Base-by-base conservation (phyloP, 2,113 vertebrate species). In the Pycnonotus jocosus region DNA sequence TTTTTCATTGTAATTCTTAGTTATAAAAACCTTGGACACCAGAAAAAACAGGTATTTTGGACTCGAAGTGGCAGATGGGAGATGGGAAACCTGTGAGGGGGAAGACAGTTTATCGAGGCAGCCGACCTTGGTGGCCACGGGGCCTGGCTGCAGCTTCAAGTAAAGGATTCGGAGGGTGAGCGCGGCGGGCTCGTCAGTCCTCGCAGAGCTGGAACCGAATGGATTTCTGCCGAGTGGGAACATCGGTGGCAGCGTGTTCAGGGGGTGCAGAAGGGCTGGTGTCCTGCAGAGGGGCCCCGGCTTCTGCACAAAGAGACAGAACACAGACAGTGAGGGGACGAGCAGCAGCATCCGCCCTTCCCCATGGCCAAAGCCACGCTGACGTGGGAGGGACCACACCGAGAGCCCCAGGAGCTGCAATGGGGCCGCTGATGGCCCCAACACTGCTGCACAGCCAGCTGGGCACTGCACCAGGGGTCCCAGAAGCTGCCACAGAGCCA, bases 271-370 rank as follows among this genome's bases (percentile, higher is more conserved):
- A 86, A 57, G 85, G 92, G 95, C 90, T 90, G 83, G 47, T 31
- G 15, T 96, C 97, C 97, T 95, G 97, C 33, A 50, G 95, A 91
- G 95, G 62, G 23, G 95, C 85, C 95, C 93, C 96, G 7, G 97
- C 96, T 95, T 97, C 98, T 98, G 96, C 33, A 30, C 91, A 95
- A 82, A 95, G 81, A 94, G 93, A 96, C 48, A 92, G 93, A 95
- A 96, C 61, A 89, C 37, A 92, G 38, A 86, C 7, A 47, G 64
- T 85, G 37, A 94, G 96, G 87, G 84, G 10, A 84, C 3, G 0
- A 13, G 60, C 14, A 16, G 57, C 37, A 19, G 12, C 57, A 33
- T 1, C 1, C 2, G 47, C 68, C 90, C 22, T 54, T 51, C 35
- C 35, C 44, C 6, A 2, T 10, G 31, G 83, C 91, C 9, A 0